Percentiles rank a stretch among this genome's conserved stretches.
phyloP scores from a whole-genome alignment of 2,113 vertebrate genomes.

The Oryzias javanicus region DNA sequence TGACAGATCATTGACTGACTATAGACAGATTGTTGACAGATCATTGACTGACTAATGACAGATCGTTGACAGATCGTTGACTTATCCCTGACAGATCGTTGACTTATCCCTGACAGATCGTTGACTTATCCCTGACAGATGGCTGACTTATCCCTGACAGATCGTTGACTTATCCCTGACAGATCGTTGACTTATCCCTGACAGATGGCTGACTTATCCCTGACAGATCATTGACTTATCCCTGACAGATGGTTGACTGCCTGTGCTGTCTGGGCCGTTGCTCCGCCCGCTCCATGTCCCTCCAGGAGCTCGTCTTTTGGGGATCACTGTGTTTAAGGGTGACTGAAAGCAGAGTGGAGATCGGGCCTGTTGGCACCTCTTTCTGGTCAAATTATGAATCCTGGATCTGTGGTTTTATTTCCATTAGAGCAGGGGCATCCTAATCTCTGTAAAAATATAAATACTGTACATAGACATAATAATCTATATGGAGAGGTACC shows the following conservation, averaged over 20 bases:
- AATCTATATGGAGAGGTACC: conserved; percentile 89
- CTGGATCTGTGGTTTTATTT: conserved; percentile 63
- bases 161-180: neutral
- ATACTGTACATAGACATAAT: conserved; percentile 85
- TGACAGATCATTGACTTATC: neutral
- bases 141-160: too few relatives aligned
- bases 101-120: neutral
- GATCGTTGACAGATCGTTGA: neutral
- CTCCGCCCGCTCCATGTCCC: conserved; percentile 18
- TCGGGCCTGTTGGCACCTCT: conserved; percentile 68
- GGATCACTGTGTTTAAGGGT: conserved; percentile 85
- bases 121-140: too few relatives aligned
- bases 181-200: too few relatives aligned
- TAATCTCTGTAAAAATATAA: conserved; percentile 76
- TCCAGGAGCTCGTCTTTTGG: conserved; percentile 48
- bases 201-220: too few relatives aligned
- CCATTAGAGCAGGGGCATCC: conserved; percentile 48
- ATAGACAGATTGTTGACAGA: too few relatives aligned
- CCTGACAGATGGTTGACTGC: neutral
- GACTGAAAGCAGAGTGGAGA: conserved; percentile 47
- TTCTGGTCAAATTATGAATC: conserved; percentile 86
- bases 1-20: too few relatives aligned
- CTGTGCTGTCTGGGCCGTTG: conserved; percentile 21
- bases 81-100: too few relatives aligned
- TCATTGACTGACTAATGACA: neutral